Evolutionary conservation across 2,113 vertebrate species (phyloP).

Genomic region (Syngnathus typhle): DNA sequence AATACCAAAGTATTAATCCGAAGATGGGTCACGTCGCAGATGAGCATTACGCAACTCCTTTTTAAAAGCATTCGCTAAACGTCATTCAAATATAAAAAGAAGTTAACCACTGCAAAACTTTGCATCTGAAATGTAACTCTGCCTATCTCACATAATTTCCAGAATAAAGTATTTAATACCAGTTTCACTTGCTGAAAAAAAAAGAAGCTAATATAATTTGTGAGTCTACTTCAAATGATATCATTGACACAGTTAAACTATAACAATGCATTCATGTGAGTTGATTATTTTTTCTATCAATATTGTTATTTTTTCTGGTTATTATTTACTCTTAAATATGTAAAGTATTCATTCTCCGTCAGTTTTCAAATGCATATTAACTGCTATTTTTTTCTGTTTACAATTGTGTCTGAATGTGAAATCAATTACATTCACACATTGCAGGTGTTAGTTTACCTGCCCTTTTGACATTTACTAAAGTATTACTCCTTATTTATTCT

Average conservation of each 20-base stretch:
- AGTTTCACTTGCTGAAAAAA: no score
- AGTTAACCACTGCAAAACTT: no score
- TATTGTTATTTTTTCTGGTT: no score
- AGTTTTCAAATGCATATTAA: not conserved
- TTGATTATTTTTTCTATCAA: not conserved
- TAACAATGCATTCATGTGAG: not conserved
- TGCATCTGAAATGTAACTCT: no score
- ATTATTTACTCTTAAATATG: not conserved
- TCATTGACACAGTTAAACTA: not conserved
- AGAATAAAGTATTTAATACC: no score
- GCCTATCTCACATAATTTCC: no score
- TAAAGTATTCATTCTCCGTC: not conserved
- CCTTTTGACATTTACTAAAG: not conserved
- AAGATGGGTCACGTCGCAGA: no score
- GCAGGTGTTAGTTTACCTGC: not conserved
- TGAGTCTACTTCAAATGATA: not conserved
- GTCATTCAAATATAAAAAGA: no score
- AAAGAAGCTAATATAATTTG: no score
- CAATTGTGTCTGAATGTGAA: not conserved
- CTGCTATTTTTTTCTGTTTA: not conserved
- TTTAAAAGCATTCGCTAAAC: no score
- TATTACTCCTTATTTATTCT: not conserved
- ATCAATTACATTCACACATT: not conserved
- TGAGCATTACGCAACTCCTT: no score
- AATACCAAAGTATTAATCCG: no score